These are phyloP conservation scores for Capreolus pygargus DNA, from an alignment of 2,113 vertebrate genomes.

Conservation along the genomic window DNA sequence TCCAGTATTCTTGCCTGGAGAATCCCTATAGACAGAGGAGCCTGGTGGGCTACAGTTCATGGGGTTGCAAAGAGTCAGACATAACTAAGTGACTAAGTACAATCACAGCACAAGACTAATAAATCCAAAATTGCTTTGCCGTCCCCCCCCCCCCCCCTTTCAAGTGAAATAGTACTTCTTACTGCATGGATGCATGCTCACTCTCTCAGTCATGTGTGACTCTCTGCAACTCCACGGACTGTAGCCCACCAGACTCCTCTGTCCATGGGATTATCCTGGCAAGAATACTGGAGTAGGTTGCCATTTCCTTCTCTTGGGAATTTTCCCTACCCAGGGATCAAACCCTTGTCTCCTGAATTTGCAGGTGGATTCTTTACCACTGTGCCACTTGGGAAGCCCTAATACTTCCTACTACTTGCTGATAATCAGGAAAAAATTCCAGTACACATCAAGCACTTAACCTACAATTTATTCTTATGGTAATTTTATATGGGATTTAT, in stretches of 20 bases:
- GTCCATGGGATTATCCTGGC: neutral
- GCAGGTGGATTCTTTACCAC: neutral
- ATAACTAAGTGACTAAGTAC: neutral
- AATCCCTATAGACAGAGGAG: neutral
- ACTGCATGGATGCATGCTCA: neutral
- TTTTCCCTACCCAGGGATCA: neutral
- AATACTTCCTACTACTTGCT: neutral
- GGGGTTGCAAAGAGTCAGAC: neutral
- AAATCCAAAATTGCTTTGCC: neutral
- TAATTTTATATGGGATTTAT: constrained; percentile 25
- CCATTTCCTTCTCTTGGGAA: neutral
- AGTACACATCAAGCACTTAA: neutral
- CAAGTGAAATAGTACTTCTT: neutral
- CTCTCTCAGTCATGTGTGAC: neutral
- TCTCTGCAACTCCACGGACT: neutral
- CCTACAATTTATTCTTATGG: neutral
- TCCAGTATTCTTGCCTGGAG: neutral
- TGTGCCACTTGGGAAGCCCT: neutral
- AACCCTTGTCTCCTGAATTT: neutral
- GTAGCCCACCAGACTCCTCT: neutral
- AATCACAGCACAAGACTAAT: neutral
- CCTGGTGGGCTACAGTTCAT: neutral
- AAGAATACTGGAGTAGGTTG: neutral
- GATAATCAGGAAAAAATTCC: constrained; percentile 38
- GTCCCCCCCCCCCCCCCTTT: neutral